Evolutionary conservation across 1,140 invertebrate species (phyloP).

Genomic region (Caerostris extrusa): DNA sequence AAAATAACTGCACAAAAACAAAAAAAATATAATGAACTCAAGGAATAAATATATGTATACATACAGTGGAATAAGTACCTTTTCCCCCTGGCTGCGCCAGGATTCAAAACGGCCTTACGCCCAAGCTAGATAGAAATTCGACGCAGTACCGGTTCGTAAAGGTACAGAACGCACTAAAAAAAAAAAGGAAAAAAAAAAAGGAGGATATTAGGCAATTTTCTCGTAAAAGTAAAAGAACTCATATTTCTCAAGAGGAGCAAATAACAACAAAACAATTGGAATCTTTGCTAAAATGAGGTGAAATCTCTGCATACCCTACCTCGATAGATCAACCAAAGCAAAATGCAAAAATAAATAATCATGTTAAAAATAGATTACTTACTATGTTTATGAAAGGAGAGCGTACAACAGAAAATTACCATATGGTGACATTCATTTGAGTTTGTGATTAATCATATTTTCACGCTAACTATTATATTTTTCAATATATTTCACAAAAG

Average conservation of each 20-base stretch:
- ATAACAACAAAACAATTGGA: conserved; percentile 13
- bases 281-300: neutral
- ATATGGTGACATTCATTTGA: too few relatives aligned
- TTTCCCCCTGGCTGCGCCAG: conserved; percentile 72
- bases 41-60: conserved; percentile 76
- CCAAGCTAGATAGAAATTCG: conserved; percentile 65
- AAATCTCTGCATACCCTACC: neutral
- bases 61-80: conserved; percentile 76
- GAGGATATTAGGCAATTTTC: conserved; percentile 69
- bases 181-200: conserved; percentile 23
- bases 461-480: too few relatives aligned
- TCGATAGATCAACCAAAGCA: neutral
- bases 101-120: conserved; percentile 72
- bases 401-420: neutral
- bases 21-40: conserved; percentile 76
- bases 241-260: conserved; percentile 41
- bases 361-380: neutral
- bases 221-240: conserved; percentile 56
- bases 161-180: conserved; percentile 37
- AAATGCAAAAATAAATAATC: neutral
- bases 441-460: too few relatives aligned
- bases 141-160: conserved; percentile 71
- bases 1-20: conserved; percentile 76
- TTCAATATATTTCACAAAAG: too few relatives aligned
- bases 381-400: neutral